These are phyloP conservation scores for Elachura formosa DNA, from an alignment of 2,113 vertebrate species.

Conservation along the genomic window DNA sequence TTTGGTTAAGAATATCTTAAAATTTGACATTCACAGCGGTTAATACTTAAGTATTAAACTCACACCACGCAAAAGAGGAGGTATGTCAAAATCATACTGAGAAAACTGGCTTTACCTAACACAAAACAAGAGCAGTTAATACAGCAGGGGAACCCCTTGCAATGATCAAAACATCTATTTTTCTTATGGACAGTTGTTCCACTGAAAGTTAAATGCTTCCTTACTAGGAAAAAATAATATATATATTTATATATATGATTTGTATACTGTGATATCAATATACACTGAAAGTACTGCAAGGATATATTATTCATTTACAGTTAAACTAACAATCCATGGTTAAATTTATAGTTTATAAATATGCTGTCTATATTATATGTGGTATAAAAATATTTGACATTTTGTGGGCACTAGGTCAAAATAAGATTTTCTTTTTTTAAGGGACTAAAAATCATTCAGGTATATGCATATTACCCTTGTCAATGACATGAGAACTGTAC, in stretches of 20 bases:
- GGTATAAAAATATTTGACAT: slow-evolving; percentile 85
- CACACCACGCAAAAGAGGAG: slow-evolving; percentile 50
- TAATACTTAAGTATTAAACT: slow-evolving; percentile 60
- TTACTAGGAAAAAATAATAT: slow-evolving; percentile 73
- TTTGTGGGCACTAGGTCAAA: slow-evolving; percentile 77
- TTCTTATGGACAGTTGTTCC: slow-evolving; percentile 72
- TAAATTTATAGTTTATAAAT: slow-evolving; percentile 92
- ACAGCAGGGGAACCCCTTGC: slow-evolving; percentile 27
- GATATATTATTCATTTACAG: slow-evolving; percentile 86
- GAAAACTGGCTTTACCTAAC: slow-evolving; percentile 56
- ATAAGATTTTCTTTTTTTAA: slow-evolving; percentile 59
- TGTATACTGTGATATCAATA: slow-evolving; percentile 73
- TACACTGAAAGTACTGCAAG: slow-evolving; percentile 84
- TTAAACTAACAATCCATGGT: slow-evolving; percentile 71
- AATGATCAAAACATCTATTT: slow-evolving; percentile 19
- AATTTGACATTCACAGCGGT: slow-evolving; percentile 66
- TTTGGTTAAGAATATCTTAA: slow-evolving; percentile 49
- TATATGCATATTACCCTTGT: slow-evolving; percentile 71
- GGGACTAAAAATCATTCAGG: slow-evolving; percentile 73
- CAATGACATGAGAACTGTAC: neutral
- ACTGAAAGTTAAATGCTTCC: slow-evolving; percentile 67
- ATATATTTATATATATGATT: slow-evolving; percentile 74
- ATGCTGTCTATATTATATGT: slow-evolving; percentile 84
- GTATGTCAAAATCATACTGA: slow-evolving; percentile 54
- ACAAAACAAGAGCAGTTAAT: slow-evolving; percentile 44